Evolutionary conservation across 2,113 vertebrate genomes (phyloP), one percentile per base, ranked within the genome.

Genomic region (Podarcis muralis): DNA sequence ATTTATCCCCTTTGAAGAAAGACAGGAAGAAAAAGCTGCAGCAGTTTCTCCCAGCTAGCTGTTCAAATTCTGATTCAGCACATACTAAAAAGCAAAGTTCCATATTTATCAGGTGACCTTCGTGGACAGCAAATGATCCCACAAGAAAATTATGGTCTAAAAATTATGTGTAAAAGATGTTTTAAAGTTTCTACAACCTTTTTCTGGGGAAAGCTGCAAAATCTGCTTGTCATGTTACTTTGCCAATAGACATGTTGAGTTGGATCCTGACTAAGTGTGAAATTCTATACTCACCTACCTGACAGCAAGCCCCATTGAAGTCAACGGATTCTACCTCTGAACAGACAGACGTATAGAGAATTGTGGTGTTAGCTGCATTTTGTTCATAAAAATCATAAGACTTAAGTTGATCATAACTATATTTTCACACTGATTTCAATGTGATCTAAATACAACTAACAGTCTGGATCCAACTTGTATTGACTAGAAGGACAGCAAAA

Each of bases 1-100:
- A 91, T 71, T 11, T 80, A 53, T 82, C 88, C 48, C 83, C 87
- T 89, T 53, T 37, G 7, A 93, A 91, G 43, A 37, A 66, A 86
- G 27, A 11, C 40, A 65, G 48, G 53, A 74, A 92, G 88, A 86
- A 90, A 87, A 83, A 89, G 88, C 75, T 59, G 74, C 89, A 91
- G 76, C 37, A 35, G 40, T 78, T 71, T 87, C 79, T 77, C 65
- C 13, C 23, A 66, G 62, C 77, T 32, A 65, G 48, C 16, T n/a
- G 32, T 87, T 93, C 85, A 68, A 86, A 88, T 81, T 90, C 74
- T 88, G 81, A 65, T 37, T 2, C 18, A 87, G 78, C 32, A 8
- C 8, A 76, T 84, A 87, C 83, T 69, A 86, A 77, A 93, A 80
- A 91, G 90, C 85, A 91, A 91, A 57, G 78, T 71, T 89, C 87